These are phyloP conservation scores for Eulithis testata DNA, from an alignment of 2,888 invertebrate species.

Conservation along the genomic window DNA sequence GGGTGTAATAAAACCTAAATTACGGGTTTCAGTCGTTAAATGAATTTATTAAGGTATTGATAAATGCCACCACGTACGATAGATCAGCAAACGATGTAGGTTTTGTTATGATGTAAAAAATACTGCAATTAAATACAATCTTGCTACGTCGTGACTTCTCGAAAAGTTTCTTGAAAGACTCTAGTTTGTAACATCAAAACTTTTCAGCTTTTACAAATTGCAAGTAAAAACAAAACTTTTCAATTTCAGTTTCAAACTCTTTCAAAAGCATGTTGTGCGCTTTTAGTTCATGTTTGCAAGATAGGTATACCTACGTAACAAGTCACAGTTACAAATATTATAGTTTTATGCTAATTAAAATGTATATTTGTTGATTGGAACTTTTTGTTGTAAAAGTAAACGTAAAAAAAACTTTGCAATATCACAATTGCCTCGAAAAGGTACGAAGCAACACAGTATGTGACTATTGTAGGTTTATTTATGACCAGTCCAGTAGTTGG, in stretches of 20 bases:
- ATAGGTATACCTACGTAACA: too few species aligned
- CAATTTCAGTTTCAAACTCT: background rate
- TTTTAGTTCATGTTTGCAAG: background rate
- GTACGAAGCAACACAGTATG: too few species aligned
- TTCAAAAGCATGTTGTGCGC: too few species aligned
- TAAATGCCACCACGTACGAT: constrained; percentile 7
- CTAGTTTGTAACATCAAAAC: background rate
- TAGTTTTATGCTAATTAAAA: background rate
- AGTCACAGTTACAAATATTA: too few species aligned
- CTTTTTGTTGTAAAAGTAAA: too few species aligned
- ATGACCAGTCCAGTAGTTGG: too few species aligned
- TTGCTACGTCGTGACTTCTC: background rate
- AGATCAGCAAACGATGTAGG: background rate
- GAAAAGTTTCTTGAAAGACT: background rate
- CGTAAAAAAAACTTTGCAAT: too few species aligned
- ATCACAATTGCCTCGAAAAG: too few species aligned
- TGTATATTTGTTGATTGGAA: too few species aligned
- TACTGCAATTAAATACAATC: too few species aligned
- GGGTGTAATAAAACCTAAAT: constrained; percentile 18
- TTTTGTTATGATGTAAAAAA: too few species aligned
- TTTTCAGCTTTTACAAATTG: background rate
- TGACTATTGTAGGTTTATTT: too few species aligned
- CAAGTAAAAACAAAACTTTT: background rate
- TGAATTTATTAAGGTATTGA: constrained; percentile 1
- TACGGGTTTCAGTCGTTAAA: constrained; percentile 4